Evolutionary conservation across 2,113 vertebrate species (phyloP), one percentile per base, ranked within the genome.

Genomic region (Embiotoca jacksoni): DNA sequence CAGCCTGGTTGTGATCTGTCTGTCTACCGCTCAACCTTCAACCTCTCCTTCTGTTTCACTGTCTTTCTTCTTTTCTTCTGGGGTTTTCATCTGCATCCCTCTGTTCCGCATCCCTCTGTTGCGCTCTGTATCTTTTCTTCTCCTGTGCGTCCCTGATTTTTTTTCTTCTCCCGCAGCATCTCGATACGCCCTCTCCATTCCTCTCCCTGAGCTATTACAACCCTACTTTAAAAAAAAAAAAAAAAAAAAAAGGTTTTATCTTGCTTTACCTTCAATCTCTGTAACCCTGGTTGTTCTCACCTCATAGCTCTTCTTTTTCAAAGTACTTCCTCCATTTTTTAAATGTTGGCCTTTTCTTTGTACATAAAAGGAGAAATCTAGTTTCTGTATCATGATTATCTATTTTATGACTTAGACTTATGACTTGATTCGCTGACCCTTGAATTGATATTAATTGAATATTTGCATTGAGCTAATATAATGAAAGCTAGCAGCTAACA

Each of bases 11-110:
- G 85, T 91, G 91, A 93, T 93, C 91, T 83, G 90, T 90, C 91
- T 93, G 91, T 91, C 89, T 93, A 78, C 92, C 72, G 85, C 84
- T 89, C 89, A 92, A 91, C 88, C 88, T 92, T 91, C 92, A 87
- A 90, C 90, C 88, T 83, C 92, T 90, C 85, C 90, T 91, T 89
- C 82, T 88, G 84, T 88, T 90, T 88, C 91, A 78, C 85, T 70
- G 57, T 35, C 70, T 76, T 73, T 62, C 56, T 77, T 77, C 59
- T 60, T 78, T 58, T 86, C 62, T 81, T 83, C n/a, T 0, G 32
- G 80, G 61, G 60, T 75, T 80, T 72, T 76, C 58, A 63, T 86
- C 77, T 78, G 73, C 59, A 46, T 69, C 69, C 62, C 57, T 65
- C 69, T 68, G 49, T 72, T 84, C 68, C 63, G 62, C 69, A 36